Conservation (phyloP, 2,797 vertebrate species). For the Takifugu ocellatus region DNA sequence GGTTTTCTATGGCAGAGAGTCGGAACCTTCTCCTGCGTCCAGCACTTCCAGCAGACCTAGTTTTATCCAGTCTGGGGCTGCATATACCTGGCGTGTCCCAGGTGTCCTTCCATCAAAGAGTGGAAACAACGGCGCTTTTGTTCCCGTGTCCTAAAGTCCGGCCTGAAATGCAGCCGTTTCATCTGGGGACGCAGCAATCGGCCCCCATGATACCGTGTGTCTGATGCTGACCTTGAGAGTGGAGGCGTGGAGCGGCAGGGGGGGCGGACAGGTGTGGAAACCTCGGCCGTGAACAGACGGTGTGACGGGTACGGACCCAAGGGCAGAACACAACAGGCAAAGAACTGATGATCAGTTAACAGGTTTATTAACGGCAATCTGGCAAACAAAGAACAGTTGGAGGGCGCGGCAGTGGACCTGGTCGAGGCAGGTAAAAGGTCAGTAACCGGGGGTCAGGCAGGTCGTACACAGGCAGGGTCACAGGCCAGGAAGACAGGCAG, state of each 20-base stretch:
- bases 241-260: constrained; percentile 1
- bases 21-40: constrained; percentile 1
- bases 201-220: constrained; percentile 14
- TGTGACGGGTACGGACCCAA: too few species aligned
- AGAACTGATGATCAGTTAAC: too few species aligned
- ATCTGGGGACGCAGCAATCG: background rate
- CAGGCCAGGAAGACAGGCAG: too few species aligned
- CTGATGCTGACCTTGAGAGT: constrained; percentile 12
- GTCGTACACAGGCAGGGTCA: too few species aligned
- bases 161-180: constrained; percentile 18
- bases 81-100: constrained; percentile 19
- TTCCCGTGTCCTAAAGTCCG: constrained; percentile 6
- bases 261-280: background rate
- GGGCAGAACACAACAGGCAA: too few species aligned
- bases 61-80: constrained; percentile 5
- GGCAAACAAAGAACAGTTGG: too few species aligned
- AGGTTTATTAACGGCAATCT: too few species aligned
- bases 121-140: background rate
- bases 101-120: constrained; percentile 24
- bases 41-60: constrained; percentile 2
- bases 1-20: constrained; percentile 1
- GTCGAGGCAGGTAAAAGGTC: too few species aligned
- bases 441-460: too few species aligned
- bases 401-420: too few species aligned
- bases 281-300: background rate